Conservation (phyloP, 2,113 vertebrate genomes). For the Poeciliopsis retropinna region DNA sequence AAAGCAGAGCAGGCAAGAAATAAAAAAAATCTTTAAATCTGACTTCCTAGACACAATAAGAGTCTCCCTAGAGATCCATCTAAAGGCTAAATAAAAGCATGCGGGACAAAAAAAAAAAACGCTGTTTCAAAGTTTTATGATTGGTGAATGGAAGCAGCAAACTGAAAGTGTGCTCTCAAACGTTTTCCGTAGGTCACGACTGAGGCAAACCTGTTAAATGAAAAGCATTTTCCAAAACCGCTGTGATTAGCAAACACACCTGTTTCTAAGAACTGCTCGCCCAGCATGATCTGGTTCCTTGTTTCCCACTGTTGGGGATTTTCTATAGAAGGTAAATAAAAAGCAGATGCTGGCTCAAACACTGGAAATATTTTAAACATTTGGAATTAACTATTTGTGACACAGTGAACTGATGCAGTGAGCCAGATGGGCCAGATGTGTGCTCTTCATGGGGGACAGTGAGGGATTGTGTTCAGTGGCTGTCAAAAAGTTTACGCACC, state of each 20-base stretch:
- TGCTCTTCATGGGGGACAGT: conserved; percentile 30
- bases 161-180: conserved; percentile 2
- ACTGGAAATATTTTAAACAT: conserved; percentile 60
- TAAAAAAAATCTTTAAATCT: neutral
- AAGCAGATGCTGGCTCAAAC: conserved; percentile 72
- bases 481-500: neutral
- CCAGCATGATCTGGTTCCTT: conserved; percentile 22
- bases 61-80: neutral
- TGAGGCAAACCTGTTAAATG: conserved; percentile 2
- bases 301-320: conserved; percentile 8
- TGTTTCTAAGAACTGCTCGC: neutral
- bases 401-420: conserved; percentile 45
- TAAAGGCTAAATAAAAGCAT: conserved; percentile 8
- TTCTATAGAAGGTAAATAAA: conserved; percentile 64
- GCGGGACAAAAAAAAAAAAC: conserved; percentile 7
- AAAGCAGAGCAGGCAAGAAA: neutral
- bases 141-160: conserved; percentile 5
- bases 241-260: conserved; percentile 23
- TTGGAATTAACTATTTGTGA: conserved; percentile 63
- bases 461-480: conserved; percentile 5
- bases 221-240: conserved; percentile 29
- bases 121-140: conserved; percentile 17
- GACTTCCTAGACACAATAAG: neutral
- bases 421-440: conserved; percentile 39
- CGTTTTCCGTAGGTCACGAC: conserved; percentile 24